Base-by-base conservation (phyloP, 2,113 vertebrate genomes). In the Pterocles burchelli region DNA sequence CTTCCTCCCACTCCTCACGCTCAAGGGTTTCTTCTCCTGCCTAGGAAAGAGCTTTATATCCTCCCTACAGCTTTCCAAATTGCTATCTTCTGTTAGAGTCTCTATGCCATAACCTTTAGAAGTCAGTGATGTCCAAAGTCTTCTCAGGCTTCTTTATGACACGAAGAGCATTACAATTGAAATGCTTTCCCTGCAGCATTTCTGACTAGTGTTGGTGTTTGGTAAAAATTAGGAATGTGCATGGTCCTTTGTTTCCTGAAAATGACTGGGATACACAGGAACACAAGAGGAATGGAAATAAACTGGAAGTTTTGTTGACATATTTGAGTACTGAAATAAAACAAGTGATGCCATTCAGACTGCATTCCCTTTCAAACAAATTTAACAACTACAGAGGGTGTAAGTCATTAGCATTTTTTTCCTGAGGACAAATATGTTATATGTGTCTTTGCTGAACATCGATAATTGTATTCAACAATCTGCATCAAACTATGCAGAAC, bases 191-290 rank as follows among this genome's bases (percentile, higher is more conserved):
- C 48, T 73, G 5, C 5, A 41, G 13, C 33, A 13, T 73, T 82
- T 91, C 28, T 76, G 41, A 61, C 75, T 18, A 15, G 5, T 52
- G n/a, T 17, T 14, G 75, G 5, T n/a, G 77, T 70, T 49, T 18
- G 16, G 24, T 63, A 68, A 68, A 71, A 71, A 41, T 18, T 41
- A 71, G 6, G n/a, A 65, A 61, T 43, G 5, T 57, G 5, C 7
- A 31, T 25, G 33, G 36, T 21, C 4, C 18, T 63, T 80, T 61
- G 2, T 70, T 54, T 59, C 26, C 31, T 31, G 29, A 61, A 73
- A 86, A 48, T 25, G 9, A 3, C 13, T 28, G 31, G 25, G 25
- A 29, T 73, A 9, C 10, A 7, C 25, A 36, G 0, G 0, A 41
- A 36, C 34, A 26, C 15, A 31, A 61, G 59, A 33, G 16, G 45